Conservation (phyloP, 2,797 vertebrate genomes). For the Anguilla pacifica region DNA sequence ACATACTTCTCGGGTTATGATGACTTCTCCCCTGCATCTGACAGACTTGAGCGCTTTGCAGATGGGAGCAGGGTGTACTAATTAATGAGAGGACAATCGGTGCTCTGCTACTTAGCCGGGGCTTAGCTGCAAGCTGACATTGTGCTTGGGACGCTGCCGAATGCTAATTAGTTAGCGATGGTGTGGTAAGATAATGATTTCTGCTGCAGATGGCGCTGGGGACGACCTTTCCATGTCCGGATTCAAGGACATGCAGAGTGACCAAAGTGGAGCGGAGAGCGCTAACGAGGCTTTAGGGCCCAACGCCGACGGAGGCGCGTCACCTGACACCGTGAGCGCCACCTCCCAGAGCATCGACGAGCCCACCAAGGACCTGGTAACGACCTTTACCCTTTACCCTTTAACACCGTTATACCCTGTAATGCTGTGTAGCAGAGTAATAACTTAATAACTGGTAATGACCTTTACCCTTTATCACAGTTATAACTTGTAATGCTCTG, state of each 20-base stretch:
- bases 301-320: conserved; percentile 79
- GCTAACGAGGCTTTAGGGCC: conserved; percentile 61
- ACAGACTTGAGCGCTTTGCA: background rate
- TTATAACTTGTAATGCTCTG: background rate
- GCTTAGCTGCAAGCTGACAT: background rate
- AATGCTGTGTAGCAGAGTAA: background rate
- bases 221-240: conserved; percentile 82
- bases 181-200: background rate
- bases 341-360: conserved; percentile 89
- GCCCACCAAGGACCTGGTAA: conserved; percentile 85
- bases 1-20: background rate
- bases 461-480: background rate
- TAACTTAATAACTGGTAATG: background rate
- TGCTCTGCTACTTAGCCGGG: background rate
- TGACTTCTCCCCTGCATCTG: background rate
- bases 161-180: background rate
- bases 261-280: conserved; percentile 76
- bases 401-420: background rate
- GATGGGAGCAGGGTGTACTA: background rate
- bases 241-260: conserved; percentile 73
- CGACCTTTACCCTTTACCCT: conserved; percentile 17
- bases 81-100: background rate
- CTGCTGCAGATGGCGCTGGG: conserved; percentile 49
- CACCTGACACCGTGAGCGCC: conserved; percentile 89
- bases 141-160: background rate